These are phyloP conservation scores for Calidris pugnax DNA, from an alignment of 2,113 vertebrate species.

Conservation along the genomic window DNA sequence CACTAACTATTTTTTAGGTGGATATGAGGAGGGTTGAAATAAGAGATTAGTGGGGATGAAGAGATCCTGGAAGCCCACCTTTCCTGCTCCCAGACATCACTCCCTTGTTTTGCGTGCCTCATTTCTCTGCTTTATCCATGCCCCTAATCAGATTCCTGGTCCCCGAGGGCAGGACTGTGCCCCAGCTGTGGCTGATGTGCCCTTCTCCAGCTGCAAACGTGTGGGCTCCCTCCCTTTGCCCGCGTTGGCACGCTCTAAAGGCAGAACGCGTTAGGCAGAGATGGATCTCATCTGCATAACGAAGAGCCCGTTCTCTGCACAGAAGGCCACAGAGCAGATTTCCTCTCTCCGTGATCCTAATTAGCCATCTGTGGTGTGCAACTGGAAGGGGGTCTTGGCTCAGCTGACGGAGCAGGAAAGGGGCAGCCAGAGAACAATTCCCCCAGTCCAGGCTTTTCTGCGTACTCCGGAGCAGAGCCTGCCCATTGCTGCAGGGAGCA, in stretches of 20 bases:
- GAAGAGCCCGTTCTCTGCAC: not conserved
- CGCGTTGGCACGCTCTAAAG: not conserved
- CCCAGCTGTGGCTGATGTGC: not conserved
- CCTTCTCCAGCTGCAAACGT: not conserved
- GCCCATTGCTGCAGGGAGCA: not conserved
- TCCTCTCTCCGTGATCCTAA: constrained; percentile 43
- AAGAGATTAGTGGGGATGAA: not conserved
- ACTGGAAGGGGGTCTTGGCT: not conserved
- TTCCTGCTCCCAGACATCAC: not conserved
- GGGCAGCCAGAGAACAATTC: not conserved
- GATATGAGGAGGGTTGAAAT: not conserved
- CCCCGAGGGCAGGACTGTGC: not conserved
- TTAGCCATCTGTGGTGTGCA: constrained; percentile 22
- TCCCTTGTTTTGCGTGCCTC: not conserved
- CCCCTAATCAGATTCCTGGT: not conserved
- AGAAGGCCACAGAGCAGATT: constrained; percentile 41
- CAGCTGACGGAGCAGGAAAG: not conserved
- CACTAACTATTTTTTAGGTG: not conserved
- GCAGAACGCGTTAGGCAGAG: not conserved
- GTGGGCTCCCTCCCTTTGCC: rapidly evolving
- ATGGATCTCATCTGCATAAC: not conserved
- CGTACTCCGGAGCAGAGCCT: not conserved
- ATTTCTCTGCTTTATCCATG: not conserved
- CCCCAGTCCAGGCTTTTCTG: not conserved
- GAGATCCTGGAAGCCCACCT: not conserved